Evolutionary conservation across 2,888 invertebrate species (phyloP), one percentile per base, ranked within the genome.

Genomic region (Steromphala cineraria): DNA sequence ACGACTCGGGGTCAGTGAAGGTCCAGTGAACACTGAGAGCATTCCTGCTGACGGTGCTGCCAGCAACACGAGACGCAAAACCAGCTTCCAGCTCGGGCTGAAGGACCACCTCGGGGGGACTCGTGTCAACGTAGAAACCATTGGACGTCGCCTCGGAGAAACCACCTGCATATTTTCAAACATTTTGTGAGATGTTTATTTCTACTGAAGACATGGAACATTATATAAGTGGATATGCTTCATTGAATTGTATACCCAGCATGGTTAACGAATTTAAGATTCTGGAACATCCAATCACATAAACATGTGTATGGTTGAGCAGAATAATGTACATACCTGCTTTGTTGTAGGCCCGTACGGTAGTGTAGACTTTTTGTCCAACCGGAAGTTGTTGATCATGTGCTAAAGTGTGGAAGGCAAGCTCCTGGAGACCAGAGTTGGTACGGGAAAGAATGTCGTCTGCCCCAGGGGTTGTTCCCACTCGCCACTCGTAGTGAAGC

Each of bases 101-200:
- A 8, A 28, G 36, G 56, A 31, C 53, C 13, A 85, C 82, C 15
- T 78, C 79, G 3, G 88, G 87, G 5, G 80, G 71, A n/a, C 83
- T 80, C 3, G 19, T 77, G 53, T 87, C 87, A 5, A 87, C 81
- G 8, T 75, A 53, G 19, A 87, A 84, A 3, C 88, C 88, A 77
- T 87, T 85, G 1, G 88, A 88, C 1, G 81, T 81, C 1, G 81
- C 82, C n/a, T 82, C 83, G 21, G 82, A 78, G 19, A 31, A 81
- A 24, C 80, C 53, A 17, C 81, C 83, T 80, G 46, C 0, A 24
- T 24, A 46, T 46, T 5, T 46, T 46, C 1, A 8, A 46, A 46
- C 46, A 10, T 10, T 46, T 46, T 8, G 5, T 46, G 46, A 46
- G 13, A 46, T 46, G 13, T 46, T 1, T 13, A 46, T 46, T 13